These are phyloP conservation scores for Stomorhina lunata DNA, from an alignment of 2,888 invertebrate species.

Conservation along the genomic window DNA sequence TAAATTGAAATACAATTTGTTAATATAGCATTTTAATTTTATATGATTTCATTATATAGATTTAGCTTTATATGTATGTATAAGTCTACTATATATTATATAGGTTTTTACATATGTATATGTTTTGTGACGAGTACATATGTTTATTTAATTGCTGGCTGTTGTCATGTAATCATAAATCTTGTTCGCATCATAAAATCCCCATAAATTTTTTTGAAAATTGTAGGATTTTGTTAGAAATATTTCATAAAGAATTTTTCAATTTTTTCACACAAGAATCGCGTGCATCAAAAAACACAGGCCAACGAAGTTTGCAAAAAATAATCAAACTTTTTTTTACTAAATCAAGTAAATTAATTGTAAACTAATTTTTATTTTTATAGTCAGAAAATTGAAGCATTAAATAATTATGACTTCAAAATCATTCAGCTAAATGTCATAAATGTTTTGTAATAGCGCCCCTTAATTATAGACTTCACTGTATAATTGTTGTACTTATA, in stretches of 20 bases:
- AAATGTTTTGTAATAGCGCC: too few species aligned
- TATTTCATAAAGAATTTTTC: conserved; percentile 11
- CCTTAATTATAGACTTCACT: neutral
- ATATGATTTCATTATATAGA: neutral
- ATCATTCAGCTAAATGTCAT: too few species aligned
- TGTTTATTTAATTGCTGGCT: conserved; percentile 55
- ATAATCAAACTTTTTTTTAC: too few species aligned
- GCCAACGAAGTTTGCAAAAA: too few species aligned
- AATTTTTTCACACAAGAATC: neutral
- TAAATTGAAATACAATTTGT: conserved; percentile 58
- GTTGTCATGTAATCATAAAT: conserved; percentile 59
- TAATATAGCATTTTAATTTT: neutral
- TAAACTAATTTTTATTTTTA: too few species aligned
- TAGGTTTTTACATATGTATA: neutral
- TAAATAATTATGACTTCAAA: too few species aligned
- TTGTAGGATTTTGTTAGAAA: neutral
- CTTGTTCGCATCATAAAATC: conserved; percentile 53
- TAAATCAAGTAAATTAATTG: too few species aligned
- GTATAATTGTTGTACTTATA: neutral
- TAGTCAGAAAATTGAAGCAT: too few species aligned
- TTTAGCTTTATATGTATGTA: neutral
- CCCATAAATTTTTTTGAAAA: neutral
- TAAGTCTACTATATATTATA: neutral
- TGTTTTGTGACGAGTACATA: conserved; percentile 21
- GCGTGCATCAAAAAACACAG: too few species aligned